Base-by-base conservation (phyloP, 2,888 invertebrate genomes). In the Yponomeuta evonymella region DNA sequence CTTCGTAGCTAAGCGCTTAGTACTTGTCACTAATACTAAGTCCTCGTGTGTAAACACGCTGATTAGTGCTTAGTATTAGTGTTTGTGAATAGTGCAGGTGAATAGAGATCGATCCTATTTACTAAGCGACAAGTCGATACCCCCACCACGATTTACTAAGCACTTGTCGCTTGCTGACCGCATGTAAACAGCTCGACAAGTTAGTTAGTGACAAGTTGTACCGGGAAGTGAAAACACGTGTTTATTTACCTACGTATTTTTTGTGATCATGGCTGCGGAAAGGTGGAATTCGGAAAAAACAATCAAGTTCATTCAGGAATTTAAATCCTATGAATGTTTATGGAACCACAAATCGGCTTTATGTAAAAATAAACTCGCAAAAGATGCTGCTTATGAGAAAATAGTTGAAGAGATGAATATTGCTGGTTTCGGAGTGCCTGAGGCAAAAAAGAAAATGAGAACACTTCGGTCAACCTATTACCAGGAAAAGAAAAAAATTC, bases 131-230 rank as follows among this genome's bases (percentile, higher is more conserved):
- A 70, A 70, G 63, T 70, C 64, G 70, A 70, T 64, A 70, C 65
- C 70, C 48, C 63, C 64, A 70, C 43, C 70, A 73, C 43, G 43
- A 43, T 43, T 43, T 43, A 43, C 43, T 43, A 43, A 43, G 8
- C 43, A 43, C 43, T 70, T 70, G 70, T 70, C 70, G 70, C 70
- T 63, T 70, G 70, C 65, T 70, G 70, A 64, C 70, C 65, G 15
- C 29, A 29, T 70, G 70, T 70, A 70, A 70, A 68, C 68, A 68
- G 72, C 73, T 73, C 70, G 73, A 72, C 71, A 72, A 73, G 73
- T 73, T 72, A 73, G 73, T 72, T 72, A 72, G 72, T 71, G 73
- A 71, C 73, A 73, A 73, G 73, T 72, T 73, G 73, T 73, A 72
- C 70, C 71, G 71, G 70, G 70, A 70, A 70, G 70, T 71, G 71